Evolutionary conservation across 2,797 vertebrate genomes (phyloP), one percentile per base, ranked within the genome.

Genomic region (Paedocypris micromegethes): DNA sequence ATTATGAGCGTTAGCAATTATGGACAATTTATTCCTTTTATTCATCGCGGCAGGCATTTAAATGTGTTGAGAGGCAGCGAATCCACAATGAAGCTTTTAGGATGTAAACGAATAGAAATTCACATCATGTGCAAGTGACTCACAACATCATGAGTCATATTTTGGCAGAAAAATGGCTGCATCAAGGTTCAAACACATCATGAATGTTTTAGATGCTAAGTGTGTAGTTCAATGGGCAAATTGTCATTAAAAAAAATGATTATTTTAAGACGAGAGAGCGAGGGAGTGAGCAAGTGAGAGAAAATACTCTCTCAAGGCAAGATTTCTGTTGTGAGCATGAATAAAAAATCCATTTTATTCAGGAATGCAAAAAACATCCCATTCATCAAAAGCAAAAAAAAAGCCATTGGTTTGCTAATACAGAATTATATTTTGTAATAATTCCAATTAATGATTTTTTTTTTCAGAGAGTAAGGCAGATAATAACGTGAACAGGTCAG

Each of bases 161-260:
- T 76, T 74, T 66, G 56, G 44, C 64, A 51, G 37, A 54, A 44
- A 78, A 80, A 72, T 56, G 45, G 45, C 53, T 70, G 60, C 23
- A 78, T 61, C 74, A 71, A 58, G 53, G 50, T 57, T 64, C 71
- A 45, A 75, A 61, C 55, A 64, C 39, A 75, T 71, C 60, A 78
- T 45, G 57, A 72, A 67, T 75, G 72, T 72, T 80, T 66, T 60
- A 77, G 68, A 56, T 66, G 54, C 76, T 23, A 66, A 66, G 57
- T 76, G 65, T 79, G 64, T 79, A 80, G 80, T 75, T 75, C 79
- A 64, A 66, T 68, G 53, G 72, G 55, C 2, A 72, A 4, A 38
- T 73, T 38, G 66, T 60, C 58, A 72, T 80, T 65, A 79, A 81
- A 78, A 64, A 53, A 8, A 40, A 41, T 39, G 41, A 84, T 81